Evolutionary conservation across 2,888 invertebrate genomes (phyloP).

Genomic region (Cantharis rustica): DNA sequence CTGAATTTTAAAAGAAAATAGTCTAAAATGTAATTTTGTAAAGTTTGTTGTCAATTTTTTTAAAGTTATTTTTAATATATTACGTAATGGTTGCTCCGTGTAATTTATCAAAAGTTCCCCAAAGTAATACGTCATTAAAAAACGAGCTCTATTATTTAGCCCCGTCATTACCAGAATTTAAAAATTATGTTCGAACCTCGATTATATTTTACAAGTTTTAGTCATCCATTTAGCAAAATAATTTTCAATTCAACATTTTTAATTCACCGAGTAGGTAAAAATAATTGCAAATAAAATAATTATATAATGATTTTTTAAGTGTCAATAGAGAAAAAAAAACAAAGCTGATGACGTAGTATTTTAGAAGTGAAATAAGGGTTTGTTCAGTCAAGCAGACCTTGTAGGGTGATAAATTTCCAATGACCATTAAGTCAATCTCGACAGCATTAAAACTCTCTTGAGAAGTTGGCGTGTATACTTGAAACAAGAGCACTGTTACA

Average conservation of each 20-base stretch:
- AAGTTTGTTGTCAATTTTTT: neutral
- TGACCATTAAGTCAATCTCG: slow-evolving; percentile 40
- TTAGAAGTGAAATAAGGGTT: slow-evolving; percentile 29
- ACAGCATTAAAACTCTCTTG: slow-evolving; percentile 38
- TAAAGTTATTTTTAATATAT: neutral
- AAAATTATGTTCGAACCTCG: slow-evolving; percentile 1
- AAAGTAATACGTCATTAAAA: slow-evolving; percentile 14
- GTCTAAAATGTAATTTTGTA: neutral
- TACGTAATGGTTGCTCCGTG: neutral
- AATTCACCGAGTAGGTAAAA: neutral
- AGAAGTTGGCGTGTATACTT: slow-evolving; percentile 32
- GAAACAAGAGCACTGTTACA: slow-evolving; percentile 32
- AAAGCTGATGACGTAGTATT: slow-evolving; percentile 21
- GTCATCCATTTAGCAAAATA: neutral
- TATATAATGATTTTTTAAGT: slow-evolving; percentile 12
- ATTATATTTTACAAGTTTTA: neutral
- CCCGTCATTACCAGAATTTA: slow-evolving; percentile 7
- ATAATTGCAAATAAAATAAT: slow-evolving; percentile 4
- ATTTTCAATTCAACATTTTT: neutral
- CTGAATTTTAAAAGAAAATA: neutral
- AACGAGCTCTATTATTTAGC: slow-evolving; percentile 7
- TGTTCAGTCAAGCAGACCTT: slow-evolving; percentile 34
- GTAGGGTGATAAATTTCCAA: slow-evolving; percentile 37
- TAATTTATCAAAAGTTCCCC: neutral
- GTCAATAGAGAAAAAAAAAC: slow-evolving; percentile 15